Evolutionary conservation across 2,113 vertebrate species (phyloP), one percentile per base, ranked within the genome.

Genomic region (Entosphenus tridentatus): DNA sequence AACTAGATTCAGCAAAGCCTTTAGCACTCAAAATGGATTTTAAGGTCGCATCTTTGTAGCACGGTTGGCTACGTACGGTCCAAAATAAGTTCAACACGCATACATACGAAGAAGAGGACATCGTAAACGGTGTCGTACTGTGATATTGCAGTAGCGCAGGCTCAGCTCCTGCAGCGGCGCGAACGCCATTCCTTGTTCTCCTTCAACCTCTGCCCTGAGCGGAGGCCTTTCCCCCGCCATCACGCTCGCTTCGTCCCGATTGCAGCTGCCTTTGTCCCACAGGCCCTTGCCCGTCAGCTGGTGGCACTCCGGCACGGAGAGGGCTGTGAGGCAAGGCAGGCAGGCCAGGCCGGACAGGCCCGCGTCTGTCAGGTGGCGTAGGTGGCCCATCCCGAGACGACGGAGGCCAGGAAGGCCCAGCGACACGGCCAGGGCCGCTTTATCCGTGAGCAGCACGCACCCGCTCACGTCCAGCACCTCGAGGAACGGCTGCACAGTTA

Each of bases 281-380:
- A 87, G 72, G 71, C 81, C 82, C 3, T 11, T 55, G 1, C 84
- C 82, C 0, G 76, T 83, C 73, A 86, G 69, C 7, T 82, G 78
- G 68, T 81, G 76, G 75, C 86, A 87, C 73, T 84, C 82, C 0
- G 83, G 82, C 71, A 88, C 73, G 70, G 85, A 77, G 58, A 86
- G 78, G 62, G 70, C 78, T 74, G 57, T 78, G 72, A 88, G 76
- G 18, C 77, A 69, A 8, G 67, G 56, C 57, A 86, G 69, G 2
- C 67, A 67, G 68, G 81, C 75, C 11, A 89, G 72, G 3, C 81
- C 79, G 1, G 73, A 73, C 18, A 85, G 77, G 1, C 82, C 82
- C 9, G 75, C 77, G 9, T 87, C 86, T 0, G 82, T 86, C 57
- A 87, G 74, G 69, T 76, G 76, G 70, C 83, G 83, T 74, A 82